Base-by-base conservation (phyloP, 2,797 vertebrate genomes). In the Gymnoscopelus braueri region DNA sequence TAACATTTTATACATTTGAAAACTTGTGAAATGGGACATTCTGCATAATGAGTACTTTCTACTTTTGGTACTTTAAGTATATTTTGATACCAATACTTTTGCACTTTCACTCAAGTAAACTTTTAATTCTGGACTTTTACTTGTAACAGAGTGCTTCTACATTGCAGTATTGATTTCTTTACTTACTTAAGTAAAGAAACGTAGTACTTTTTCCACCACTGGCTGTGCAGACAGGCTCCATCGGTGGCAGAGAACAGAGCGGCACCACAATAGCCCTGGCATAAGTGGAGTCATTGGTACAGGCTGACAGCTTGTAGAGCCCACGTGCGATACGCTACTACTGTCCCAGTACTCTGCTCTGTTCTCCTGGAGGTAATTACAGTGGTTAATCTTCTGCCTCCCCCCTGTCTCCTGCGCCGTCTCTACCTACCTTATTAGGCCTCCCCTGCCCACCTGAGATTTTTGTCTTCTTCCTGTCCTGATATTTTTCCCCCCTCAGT, bases 321-420 rank as follows among this genome's bases (percentile, higher is more conserved):
- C 26, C 44, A 59, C 65, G 51, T 35, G 2, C 74, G 84, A 83
- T 87, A 74, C 70, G 79, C 78, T 83, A 64, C 72, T 53, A 71
- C 80, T 72, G 80, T 84, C 84, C 82, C 69, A 63, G 74, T 65
- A 71, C 61, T 84, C 84, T 74, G 78, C 71, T 83, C 71, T 83
- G 81, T 67, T 61, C 82, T 85, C 70, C 78, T 77, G 71, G 54
- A 65, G 53, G 64, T 93, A 91, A 92, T 92, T 93, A 90, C 82
- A 63, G 86, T 81, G 82, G 86, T 94, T 94, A 89, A 93, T 93
- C 92, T 93, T 90, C 69, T 70, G 79, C n/a, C 80, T 75, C 75
- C 78, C 76, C 78, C 79, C 65, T 74, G 78, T 86, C 84, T 87
- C 81, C 78, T 83, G 77, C 80, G 84, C 79, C 88, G 82, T 78